phyloP scores from a whole-genome alignment of 2,888 invertebrate species.

The Oeneis ivallda region DNA sequence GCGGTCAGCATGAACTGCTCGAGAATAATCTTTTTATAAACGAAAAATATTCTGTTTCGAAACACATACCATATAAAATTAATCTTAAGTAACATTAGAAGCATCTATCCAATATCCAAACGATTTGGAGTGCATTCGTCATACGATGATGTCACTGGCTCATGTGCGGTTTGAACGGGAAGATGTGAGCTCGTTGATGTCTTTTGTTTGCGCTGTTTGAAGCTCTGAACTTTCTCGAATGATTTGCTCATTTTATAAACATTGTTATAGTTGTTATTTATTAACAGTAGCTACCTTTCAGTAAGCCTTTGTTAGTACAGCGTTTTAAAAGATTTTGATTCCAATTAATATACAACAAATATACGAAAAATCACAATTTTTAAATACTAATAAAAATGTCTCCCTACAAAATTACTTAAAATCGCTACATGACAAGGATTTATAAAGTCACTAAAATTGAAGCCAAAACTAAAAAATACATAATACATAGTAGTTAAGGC shows the following conservation, averaged over 20 bases:
- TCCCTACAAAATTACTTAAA: neutral
- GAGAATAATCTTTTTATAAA: neutral
- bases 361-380: neutral
- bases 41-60: neutral
- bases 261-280: neutral
- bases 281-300: neutral
- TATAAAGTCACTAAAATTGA: slow-evolving; percentile 40
- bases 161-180: slow-evolving; percentile 23
- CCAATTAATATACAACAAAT: too few species aligned
- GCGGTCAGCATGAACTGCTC: slow-evolving; percentile 43
- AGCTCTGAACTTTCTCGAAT: slow-evolving; percentile 62
- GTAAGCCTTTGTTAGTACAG: too few species aligned
- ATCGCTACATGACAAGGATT: neutral
- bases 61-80: neutral
- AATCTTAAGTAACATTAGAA: neutral
- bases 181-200: slow-evolving; percentile 70
- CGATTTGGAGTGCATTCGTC: neutral
- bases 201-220: slow-evolving; percentile 68
- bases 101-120: neutral
- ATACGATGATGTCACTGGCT: slow-evolving; percentile 12
- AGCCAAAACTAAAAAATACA: slow-evolving; percentile 48
- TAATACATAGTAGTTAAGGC: slow-evolving; percentile 60
- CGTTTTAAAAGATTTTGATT: neutral
- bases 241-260: slow-evolving; percentile 55
- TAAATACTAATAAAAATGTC: neutral